A percentile compares a stretch with the other conserved stretches of the same genome.
phyloP scores from a whole-genome alignment of 2,888 invertebrate genomes.

The Hoplodrina ambigua region DNA sequence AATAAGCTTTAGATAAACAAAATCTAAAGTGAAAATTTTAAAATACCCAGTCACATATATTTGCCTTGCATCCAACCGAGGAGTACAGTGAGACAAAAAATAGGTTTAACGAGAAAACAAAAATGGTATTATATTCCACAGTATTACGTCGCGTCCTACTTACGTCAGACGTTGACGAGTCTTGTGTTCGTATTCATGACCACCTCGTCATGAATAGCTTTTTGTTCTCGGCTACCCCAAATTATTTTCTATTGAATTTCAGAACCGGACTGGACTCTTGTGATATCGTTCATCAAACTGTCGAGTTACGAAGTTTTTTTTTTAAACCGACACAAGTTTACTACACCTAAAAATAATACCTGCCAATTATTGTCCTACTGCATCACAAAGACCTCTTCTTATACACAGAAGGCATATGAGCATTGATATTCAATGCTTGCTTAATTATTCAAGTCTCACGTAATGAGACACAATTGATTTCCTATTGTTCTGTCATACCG shows the following conservation, averaged over 20 bases:
- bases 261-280: slow-evolving; percentile 35
- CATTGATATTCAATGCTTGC: too few relatives aligned
- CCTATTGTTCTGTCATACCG: too few relatives aligned
- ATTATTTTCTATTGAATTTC: slow-evolving; percentile 62
- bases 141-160: slow-evolving; percentile 53
- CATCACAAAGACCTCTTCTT: too few relatives aligned
- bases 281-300: slow-evolving; percentile 58
- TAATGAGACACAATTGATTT: too few relatives aligned
- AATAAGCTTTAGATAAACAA: not conserved
- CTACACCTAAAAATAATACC: not conserved
- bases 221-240: slow-evolving; percentile 53
- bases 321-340: slow-evolving; percentile 3
- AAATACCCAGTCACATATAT: slow-evolving; percentile 17
- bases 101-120: slow-evolving; percentile 35
- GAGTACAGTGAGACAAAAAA: slow-evolving; percentile 31
- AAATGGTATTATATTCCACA: slow-evolving; percentile 27
- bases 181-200: slow-evolving; percentile 65
- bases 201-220: slow-evolving; percentile 57
- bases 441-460: too few relatives aligned
- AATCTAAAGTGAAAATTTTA: not conserved
- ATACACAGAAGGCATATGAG: too few relatives aligned
- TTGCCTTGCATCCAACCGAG: slow-evolving; percentile 16
- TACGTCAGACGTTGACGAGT: slow-evolving; percentile 54
- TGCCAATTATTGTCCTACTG: too few relatives aligned
- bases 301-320: slow-evolving; percentile 41